Evolutionary conservation across 2,113 vertebrate species (phyloP), one percentile per base, ranked within the genome.

Genomic region (Gavialis gangeticus): DNA sequence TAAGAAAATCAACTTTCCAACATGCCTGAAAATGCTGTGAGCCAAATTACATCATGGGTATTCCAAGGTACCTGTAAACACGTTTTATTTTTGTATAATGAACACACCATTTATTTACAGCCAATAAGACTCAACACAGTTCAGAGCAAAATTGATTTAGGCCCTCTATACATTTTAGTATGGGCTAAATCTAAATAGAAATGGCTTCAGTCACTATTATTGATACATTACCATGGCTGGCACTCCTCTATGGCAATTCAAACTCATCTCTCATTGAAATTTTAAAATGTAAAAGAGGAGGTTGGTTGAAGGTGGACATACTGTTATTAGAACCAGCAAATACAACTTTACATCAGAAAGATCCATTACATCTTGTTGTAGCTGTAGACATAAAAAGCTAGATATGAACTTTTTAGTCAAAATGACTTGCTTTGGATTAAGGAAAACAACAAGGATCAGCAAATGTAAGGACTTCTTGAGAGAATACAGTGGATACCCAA

Each of bases 1-100:
- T 21, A 69, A 88, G 57, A 82, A 59, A 10, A 1, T 8, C 10
- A 0, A 37, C 8, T 92, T 89, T 80, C 12, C 24, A 58, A 34
- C 4, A 62, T 90, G 6, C 2, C n/a, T 85, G n/a, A 81, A 87
- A 73, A 62, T 2, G 0, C 0, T 27, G 46, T 46, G 46, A 46
- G 46, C 46, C 46, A 46, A 46, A 46, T 46, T 46, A 46, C 9
- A 7, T 46, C 46, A 46, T 3, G 9, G 7, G 46, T 46, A 46
- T 46, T 46, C 46, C 46, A 46, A 46, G 46, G 46, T 46, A 46
- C 46, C 46, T 46, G 46, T 46, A 46, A 46, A 46, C 46, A 46
- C 8, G 46, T 46, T 46, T 46, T 9, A 46, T 46, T 46, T 46
- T 46, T 46, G 46, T 9, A 46, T 46, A 46, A 46, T 46, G 8